Evolutionary conservation across 2,888 invertebrate species (phyloP).

Genomic region (Parnassius apollo): DNA sequence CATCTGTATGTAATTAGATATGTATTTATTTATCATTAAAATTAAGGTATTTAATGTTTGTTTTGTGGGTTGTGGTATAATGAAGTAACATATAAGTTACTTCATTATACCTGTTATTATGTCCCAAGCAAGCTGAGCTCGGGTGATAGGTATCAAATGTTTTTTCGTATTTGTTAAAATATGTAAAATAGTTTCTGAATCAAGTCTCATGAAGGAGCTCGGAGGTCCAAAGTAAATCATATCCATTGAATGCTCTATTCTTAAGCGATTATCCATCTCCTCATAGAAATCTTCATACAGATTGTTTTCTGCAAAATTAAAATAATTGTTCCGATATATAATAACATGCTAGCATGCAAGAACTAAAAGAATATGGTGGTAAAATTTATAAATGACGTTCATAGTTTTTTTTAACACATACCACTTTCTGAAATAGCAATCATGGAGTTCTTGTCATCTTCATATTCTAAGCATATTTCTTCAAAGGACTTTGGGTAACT

Average conservation of each 20-base stretch:
- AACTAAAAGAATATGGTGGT: too few species aligned
- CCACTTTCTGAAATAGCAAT: slow-evolving; percentile 57
- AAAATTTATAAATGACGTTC: too few species aligned
- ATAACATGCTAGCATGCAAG: too few species aligned
- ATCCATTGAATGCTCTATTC: slow-evolving; percentile 60
- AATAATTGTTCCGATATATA: too few species aligned
- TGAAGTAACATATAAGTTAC: slow-evolving; percentile 1
- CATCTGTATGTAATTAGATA: too few species aligned
- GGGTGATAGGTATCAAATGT: slow-evolving; percentile 58
- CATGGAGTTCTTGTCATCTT: slow-evolving; percentile 71
- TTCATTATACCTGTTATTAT: slow-evolving; percentile 57
- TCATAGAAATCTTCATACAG: slow-evolving; percentile 66
- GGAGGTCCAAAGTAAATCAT: slow-evolving; percentile 69
- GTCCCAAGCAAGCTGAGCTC: slow-evolving; percentile 66
- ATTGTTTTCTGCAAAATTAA: slow-evolving; percentile 4
- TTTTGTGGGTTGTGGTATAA: too few species aligned
- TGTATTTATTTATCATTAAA: too few species aligned
- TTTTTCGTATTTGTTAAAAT: slow-evolving; percentile 57
- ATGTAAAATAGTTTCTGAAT: slow-evolving; percentile 65
- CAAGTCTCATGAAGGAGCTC: slow-evolving; percentile 62
- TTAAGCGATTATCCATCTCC: slow-evolving; percentile 58
- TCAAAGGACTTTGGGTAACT: slow-evolving; percentile 49
- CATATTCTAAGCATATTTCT: slow-evolving; percentile 55
- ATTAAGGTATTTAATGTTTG: too few species aligned
- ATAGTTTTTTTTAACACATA: slow-evolving; percentile 23